A percentile compares a stretch with the other conserved stretches of the same genome.
These are phyloP conservation scores for Autographa pulchrina DNA, from an alignment of 2,888 invertebrate genomes.

Conservation along the genomic window DNA sequence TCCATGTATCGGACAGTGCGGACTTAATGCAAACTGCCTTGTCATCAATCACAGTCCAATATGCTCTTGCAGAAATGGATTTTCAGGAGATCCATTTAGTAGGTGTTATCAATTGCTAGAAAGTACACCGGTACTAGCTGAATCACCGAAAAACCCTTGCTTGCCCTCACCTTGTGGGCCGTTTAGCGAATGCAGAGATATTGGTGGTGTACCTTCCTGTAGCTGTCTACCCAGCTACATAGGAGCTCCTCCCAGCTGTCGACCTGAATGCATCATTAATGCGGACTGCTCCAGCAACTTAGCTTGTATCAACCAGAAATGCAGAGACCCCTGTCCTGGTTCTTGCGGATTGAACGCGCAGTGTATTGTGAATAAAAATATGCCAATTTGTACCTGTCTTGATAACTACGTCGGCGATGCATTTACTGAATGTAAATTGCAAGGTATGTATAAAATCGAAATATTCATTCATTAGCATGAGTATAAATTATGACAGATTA, in stretches of 20 bases:
- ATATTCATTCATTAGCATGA: background rate
- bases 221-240: conserved; percentile 91
- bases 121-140: conserved; percentile 63
- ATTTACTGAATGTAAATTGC: conserved; percentile 90
- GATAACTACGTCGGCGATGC: conserved; percentile 93
- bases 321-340: conserved; percentile 94
- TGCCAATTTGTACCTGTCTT: conserved; percentile 93
- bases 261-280: conserved; percentile 92
- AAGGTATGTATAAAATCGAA: conserved; percentile 75
- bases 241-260: conserved; percentile 92
- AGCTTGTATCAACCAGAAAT: conserved; percentile 94
- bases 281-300: conserved; percentile 93
- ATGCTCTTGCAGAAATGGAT: conserved; percentile 90
- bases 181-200: conserved; percentile 91
- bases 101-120: conserved; percentile 84
- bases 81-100: conserved; percentile 91
- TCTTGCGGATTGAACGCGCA: conserved; percentile 92
- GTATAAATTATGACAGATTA: no score
- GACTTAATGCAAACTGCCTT: conserved; percentile 92
- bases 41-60: conserved; percentile 93
- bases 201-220: conserved; percentile 90
- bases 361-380: conserved; percentile 92
- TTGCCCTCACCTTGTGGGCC: conserved; percentile 91
- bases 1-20: conserved; percentile 93
- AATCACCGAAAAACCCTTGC: conserved; percentile 87